A percentile compares a stretch with the other conserved stretches of the same genome.
These are phyloP conservation scores for Apus apus DNA, from an alignment of 2,113 vertebrate species.

Conservation along the genomic window DNA sequence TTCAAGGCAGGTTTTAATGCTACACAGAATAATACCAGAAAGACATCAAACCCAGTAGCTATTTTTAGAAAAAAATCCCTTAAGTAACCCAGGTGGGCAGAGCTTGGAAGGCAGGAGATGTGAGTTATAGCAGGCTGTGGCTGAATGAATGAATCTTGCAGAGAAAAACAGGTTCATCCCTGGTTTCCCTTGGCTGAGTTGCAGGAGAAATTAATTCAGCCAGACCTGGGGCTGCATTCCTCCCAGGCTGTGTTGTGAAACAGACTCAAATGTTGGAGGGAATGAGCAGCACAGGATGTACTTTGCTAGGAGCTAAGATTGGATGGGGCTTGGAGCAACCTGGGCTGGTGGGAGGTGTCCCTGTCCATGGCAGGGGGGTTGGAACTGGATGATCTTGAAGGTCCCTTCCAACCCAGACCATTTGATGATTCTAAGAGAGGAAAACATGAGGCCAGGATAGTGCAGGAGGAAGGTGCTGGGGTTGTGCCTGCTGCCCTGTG, in stretches of 20 bases:
- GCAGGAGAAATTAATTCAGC: neutral
- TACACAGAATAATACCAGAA: neutral
- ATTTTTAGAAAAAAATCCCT: neutral
- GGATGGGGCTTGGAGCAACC: too few species aligned
- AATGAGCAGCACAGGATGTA: accelerated
- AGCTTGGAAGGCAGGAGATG: neutral
- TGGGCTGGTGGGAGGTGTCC: too few species aligned
- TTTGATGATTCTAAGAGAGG: too few species aligned
- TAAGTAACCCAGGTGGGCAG: neutral
- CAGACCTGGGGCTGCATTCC: neutral
- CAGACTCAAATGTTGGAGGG: accelerated
- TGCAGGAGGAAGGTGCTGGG: accelerated
- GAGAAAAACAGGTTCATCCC: neutral
- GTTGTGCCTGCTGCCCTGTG: accelerated
- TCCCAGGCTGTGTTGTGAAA: neutral
- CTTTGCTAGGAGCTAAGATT: neutral
- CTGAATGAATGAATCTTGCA: accelerated
- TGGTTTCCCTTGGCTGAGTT: neutral
- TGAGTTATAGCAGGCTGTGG: neutral
- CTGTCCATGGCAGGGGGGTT: too few species aligned
- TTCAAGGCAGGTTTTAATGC: neutral
- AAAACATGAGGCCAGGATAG: neutral
- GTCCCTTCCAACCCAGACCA: too few species aligned
- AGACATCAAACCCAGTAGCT: neutral
- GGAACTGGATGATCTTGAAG: too few species aligned